Percentiles rank a stretch among this genome's conserved stretches.
Evolutionary conservation across 2,797 vertebrate genomes (phyloP).

Genomic region (Lophotriccus pileatus): DNA sequence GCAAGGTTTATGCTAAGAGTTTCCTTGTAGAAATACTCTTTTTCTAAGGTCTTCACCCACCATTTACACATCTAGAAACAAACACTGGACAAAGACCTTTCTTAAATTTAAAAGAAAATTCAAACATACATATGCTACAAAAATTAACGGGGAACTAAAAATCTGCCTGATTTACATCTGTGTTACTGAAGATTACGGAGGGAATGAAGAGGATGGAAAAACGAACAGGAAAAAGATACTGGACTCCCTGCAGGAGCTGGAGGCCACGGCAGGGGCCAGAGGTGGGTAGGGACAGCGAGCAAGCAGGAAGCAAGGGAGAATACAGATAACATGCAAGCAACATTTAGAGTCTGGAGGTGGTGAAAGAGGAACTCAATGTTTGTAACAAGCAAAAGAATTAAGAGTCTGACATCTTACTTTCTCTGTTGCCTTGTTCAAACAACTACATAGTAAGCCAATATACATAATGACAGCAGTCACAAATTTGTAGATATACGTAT

Average conservation of each 20-base stretch:
- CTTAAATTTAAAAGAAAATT: not conserved
- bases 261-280: not conserved
- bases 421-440: not conserved
- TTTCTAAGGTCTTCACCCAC: not conserved
- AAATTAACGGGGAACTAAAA: not conserved
- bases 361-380: not conserved
- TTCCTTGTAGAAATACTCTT: not conserved
- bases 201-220: not conserved
- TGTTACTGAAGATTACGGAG: not conserved
- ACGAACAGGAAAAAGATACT: not conserved
- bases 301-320: not conserved
- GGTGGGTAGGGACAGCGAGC: not conserved
- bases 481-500: not conserved
- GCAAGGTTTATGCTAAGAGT: not conserved
- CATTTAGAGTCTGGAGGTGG: not conserved
- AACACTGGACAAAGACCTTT: not conserved
- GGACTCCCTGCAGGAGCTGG: fast-evolving
- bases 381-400: not conserved
- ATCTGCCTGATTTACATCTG: not conserved
- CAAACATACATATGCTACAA: not conserved
- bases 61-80: not conserved
- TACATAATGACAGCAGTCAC: not conserved
- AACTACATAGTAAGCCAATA: not conserved
- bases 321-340: not conserved
- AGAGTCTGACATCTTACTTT: not conserved